Evolutionary conservation across 2,888 invertebrate species (phyloP).

Genomic region (Pycnomerus fuliginosus): DNA sequence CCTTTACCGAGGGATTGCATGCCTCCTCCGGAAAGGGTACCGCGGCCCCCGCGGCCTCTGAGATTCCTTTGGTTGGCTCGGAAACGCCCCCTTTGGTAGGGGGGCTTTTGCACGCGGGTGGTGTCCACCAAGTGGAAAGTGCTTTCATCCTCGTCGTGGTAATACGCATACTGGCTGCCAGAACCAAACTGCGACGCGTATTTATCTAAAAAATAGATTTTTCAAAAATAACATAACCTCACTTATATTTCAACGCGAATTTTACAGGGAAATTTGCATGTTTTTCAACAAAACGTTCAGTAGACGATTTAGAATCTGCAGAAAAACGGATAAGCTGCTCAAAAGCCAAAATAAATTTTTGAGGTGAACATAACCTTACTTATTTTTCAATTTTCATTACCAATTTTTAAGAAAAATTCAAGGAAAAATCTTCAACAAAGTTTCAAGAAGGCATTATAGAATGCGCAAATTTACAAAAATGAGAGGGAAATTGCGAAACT

Average conservation of each 20-base stretch:
- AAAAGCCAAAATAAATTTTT: neutral
- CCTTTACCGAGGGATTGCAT: slow-evolving; percentile 86
- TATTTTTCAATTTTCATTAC: neutral
- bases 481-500: too few relatives aligned
- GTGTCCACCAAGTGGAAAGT: slow-evolving; percentile 98
- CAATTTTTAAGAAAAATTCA: neutral
- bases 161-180: slow-evolving; percentile 96
- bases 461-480: too few relatives aligned
- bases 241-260: slow-evolving; percentile 3
- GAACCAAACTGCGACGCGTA: slow-evolving; percentile 92
- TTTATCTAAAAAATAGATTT: slow-evolving; percentile 62
- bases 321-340: neutral
- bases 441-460: too few relatives aligned
- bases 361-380: neutral
- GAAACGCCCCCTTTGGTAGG: slow-evolving; percentile 90
- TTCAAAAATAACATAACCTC: slow-evolving; percentile 16
- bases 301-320: too few relatives aligned
- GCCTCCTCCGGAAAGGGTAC: slow-evolving; percentile 63
- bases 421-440: too few relatives aligned
- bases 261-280: too few relatives aligned
- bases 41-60: slow-evolving; percentile 66
- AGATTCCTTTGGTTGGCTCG: slow-evolving; percentile 76
- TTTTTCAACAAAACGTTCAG: too few relatives aligned
- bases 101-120: slow-evolving; percentile 83
- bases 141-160: slow-evolving; percentile 98